phyloP scores from a whole-genome alignment of 2,113 vertebrate species.

The Cricetomys ansorgei region DNA sequence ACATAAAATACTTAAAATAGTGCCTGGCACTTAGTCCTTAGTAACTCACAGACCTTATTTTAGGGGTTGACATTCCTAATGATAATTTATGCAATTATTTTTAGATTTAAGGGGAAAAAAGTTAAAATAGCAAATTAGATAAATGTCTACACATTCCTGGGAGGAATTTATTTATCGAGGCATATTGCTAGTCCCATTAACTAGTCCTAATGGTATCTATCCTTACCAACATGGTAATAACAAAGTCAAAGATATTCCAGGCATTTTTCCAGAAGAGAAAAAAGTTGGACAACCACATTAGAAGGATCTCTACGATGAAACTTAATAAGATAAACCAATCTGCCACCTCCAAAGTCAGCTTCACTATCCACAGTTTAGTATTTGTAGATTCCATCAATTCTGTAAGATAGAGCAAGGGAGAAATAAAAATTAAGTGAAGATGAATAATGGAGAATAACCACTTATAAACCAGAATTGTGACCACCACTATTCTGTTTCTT shows the following conservation, averaged over 20 bases:
- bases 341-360: conserved; percentile 77
- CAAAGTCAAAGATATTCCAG: conserved; percentile 87
- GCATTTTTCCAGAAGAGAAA: conserved; percentile 80
- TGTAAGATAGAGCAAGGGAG: conserved; percentile 22
- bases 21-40: neutral
- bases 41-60: conserved; percentile 1
- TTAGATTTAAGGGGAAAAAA: neutral
- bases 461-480: conserved; percentile 12
- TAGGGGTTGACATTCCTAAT: neutral
- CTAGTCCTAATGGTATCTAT: conserved; percentile 9
- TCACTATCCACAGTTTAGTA: conserved; percentile 51
- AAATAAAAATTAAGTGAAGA: neutral
- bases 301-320: conserved; percentile 82
- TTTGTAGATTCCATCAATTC: conserved; percentile 78
- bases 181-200: conserved; percentile 8
- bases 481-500: neutral
- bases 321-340: conserved; percentile 82
- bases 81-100: conserved; percentile 1
- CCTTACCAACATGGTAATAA: conserved; percentile 82
- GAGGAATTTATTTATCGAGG: conserved; percentile 27
- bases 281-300: conserved; percentile 83
- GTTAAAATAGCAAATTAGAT: neutral
- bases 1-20: conserved; percentile 43
- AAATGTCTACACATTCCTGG: neutral
- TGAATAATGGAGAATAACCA: conserved; percentile 8